phyloP scores from a whole-genome alignment of 2,888 invertebrate genomes.

The Selenia dentaria region DNA sequence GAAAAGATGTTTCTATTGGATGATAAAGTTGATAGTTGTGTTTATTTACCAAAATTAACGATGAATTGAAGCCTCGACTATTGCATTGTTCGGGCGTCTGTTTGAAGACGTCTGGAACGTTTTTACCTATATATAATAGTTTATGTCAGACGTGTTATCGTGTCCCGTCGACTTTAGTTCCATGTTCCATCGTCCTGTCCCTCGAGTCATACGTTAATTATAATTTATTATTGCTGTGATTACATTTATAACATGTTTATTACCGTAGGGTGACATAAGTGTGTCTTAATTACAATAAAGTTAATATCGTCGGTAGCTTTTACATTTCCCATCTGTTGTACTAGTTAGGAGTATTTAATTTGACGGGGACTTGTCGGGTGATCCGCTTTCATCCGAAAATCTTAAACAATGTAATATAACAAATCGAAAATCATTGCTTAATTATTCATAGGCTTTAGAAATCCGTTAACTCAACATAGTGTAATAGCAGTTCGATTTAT shows the following conservation, averaged over 20 bases:
- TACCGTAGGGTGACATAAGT: constrained; percentile 51
- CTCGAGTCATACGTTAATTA: constrained; percentile 65
- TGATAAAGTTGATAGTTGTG: constrained; percentile 74
- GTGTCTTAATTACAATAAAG: constrained; percentile 35
- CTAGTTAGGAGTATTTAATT: constrained; percentile 30
- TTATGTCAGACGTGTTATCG: constrained; percentile 71
- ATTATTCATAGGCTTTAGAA: constrained; percentile 25
- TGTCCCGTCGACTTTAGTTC: constrained; percentile 70
- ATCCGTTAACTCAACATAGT: constrained; percentile 14
- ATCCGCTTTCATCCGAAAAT: constrained; percentile 19
- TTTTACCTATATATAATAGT: constrained; percentile 50
- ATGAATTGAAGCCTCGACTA: constrained; percentile 63
- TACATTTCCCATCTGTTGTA: constrained; percentile 21
- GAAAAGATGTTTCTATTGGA: constrained; percentile 79
- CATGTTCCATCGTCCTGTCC: constrained; percentile 68
- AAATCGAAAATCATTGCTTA: constrained; percentile 14
- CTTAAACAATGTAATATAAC: not conserved
- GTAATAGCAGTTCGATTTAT: constrained; percentile 34
- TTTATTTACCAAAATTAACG: constrained; percentile 80
- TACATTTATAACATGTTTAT: constrained; percentile 66
- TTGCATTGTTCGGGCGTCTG: constrained; percentile 31
- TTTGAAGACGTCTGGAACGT: constrained; percentile 1
- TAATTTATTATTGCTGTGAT: constrained; percentile 81
- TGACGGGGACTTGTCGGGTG: constrained; percentile 54
- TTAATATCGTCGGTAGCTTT: constrained; percentile 28